A percentile compares a stretch with the other conserved stretches of the same genome.
These are phyloP conservation scores for Brachyopa scutellaris DNA, from an alignment of 2,888 invertebrate species.

Conservation along the genomic window DNA sequence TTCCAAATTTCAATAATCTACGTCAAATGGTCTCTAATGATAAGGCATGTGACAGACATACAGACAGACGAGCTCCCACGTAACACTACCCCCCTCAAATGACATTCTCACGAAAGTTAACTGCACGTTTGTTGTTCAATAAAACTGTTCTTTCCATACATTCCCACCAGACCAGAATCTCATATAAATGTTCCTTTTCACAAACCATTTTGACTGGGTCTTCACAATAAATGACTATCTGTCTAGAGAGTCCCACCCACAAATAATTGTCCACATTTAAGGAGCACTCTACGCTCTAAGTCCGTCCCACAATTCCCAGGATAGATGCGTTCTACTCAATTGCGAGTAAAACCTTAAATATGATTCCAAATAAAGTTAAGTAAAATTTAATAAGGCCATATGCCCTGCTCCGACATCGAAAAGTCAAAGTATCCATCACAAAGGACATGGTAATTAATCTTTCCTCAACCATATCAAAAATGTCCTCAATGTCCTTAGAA, in stretches of 20 bases:
- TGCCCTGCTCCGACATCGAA: slow-evolving; percentile 31
- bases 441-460: slow-evolving; percentile 67
- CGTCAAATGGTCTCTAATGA: no score
- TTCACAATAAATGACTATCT: slow-evolving; percentile 50
- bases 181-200: slow-evolving; percentile 5
- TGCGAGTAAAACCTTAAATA: slow-evolving; percentile 35
- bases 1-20: no score
- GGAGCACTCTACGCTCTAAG: background rate
- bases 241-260: slow-evolving; percentile 29
- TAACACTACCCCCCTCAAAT: no score
- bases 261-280: slow-evolving; percentile 50
- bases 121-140: no score
- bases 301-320: slow-evolving; percentile 3
- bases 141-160: no score
- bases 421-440: slow-evolving; percentile 69
- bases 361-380: slow-evolving; percentile 36
- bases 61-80: no score
- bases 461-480: slow-evolving; percentile 66
- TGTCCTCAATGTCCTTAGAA: slow-evolving; percentile 61
- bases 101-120: no score
- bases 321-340: background rate
- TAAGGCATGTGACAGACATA: no score
- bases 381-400: slow-evolving; percentile 55
- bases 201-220: slow-evolving; percentile 28
- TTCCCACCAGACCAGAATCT: background rate